Evolutionary conservation across 2,888 invertebrate genomes (phyloP), one percentile per base, ranked within the genome.

Genomic region (Lasius fuliginosus): DNA sequence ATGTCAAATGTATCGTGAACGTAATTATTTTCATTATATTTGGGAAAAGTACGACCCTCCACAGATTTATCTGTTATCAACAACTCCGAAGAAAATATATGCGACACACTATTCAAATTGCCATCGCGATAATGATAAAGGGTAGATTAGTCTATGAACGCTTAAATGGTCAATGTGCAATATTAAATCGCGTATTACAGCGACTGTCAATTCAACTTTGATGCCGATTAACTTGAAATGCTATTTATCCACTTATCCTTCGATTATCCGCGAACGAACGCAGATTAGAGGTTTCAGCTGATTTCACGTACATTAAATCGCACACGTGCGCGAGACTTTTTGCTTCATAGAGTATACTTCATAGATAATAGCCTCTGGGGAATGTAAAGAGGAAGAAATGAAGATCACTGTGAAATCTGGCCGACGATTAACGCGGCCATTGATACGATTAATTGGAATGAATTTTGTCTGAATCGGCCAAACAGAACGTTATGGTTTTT

Each of bases 401-500:
- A n/a, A 73, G 42, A 74, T 42, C 12, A 9, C 8, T 6, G 12
- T 2, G 3, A 60, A 12, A 42, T 58, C 18, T 27, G 6, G 15
- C 6, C 12, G 30, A n/a, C 8, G 11, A 36, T 42, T 65, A 73
- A 15, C 12, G 15, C 15, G 9, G 9, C 15, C 12, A 33, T 71
- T 69, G 65, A 84, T 68, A n/a, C 3, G 23, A 18, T 65, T 69
- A 36, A 74, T 49, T 64, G 49, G 46, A 53, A 23, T 49, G 23
- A 36, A 85, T 69, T 60, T 69, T 4, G 46, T 23, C 49, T 23
- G 23, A 6, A 15, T 11, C 60, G 40, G 5, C 0, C 60, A 49
- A 65, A 71, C 40, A 42, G 42, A 67, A n/a, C 23, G 64, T 53
- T 53, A 53, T 60, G 42, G 64, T 46, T 76, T 64, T 65, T 56